Evolutionary conservation across 2,888 invertebrate species (phyloP).

Genomic region (Capitulum mitella): DNA sequence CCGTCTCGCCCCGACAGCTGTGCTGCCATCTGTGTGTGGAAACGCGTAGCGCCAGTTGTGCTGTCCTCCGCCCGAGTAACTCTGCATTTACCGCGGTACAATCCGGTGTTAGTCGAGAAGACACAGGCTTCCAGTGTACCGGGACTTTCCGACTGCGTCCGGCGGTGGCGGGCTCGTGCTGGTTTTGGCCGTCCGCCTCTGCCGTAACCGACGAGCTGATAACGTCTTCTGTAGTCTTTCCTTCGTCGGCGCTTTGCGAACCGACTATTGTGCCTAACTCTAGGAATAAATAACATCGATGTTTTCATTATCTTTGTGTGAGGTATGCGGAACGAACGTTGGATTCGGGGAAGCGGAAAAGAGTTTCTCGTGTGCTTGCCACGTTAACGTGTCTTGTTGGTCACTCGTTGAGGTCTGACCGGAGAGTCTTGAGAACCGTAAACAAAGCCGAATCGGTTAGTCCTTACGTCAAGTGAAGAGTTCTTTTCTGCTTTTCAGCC

Average conservation of each 20-base stretch:
- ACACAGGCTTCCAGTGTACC: not conserved
- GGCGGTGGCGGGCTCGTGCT: too few species aligned
- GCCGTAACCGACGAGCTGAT: not conserved
- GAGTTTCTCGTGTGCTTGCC: too few species aligned
- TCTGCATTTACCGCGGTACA: conserved; percentile 8
- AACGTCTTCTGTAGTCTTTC: conserved; percentile 2
- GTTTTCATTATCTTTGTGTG: not conserved
- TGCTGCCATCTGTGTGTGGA: not conserved
- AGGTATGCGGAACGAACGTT: too few species aligned
- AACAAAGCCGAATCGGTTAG: too few species aligned
- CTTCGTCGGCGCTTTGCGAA: not conserved
- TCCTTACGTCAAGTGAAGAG: too few species aligned
- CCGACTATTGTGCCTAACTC: conserved; percentile 6
- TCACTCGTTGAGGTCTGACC: too few species aligned
- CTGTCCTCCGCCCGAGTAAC: conserved; percentile 2
- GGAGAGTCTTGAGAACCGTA: too few species aligned
- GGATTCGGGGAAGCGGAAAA: too few species aligned
- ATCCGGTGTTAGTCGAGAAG: not conserved
- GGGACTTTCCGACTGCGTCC: not conserved
- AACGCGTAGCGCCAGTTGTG: not conserved
- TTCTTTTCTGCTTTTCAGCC: too few species aligned
- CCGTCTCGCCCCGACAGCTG: not conserved
- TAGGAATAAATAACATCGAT: conserved; percentile 11
- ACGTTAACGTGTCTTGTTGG: too few species aligned
- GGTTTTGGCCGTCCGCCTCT: not conserved